A percentile compares a stretch with the other conserved stretches of the same genome.
Conservation (phyloP, 2,888 invertebrate species). For the Cylindroiulus punctatus region DNA sequence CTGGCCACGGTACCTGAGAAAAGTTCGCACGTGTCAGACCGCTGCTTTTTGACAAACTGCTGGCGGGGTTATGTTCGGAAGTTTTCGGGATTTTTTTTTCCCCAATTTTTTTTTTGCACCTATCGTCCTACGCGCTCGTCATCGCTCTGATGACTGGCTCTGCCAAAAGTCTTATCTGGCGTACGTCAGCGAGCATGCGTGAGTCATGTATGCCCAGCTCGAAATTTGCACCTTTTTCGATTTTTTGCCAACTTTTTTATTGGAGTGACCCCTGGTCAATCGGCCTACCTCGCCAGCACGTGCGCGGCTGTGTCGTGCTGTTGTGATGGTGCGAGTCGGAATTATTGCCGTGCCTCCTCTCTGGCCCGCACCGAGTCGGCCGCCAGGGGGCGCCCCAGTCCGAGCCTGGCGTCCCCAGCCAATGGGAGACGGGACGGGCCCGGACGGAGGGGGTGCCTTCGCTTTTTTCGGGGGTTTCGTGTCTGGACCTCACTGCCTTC, state of each 20-base stretch:
- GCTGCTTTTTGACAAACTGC: too few relatives aligned
- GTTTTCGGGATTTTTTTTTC: too few relatives aligned
- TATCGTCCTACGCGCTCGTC: too few relatives aligned
- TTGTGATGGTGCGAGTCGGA: neutral
- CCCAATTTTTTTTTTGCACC: too few relatives aligned
- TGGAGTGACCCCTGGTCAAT: conserved; percentile 2
- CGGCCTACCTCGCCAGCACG: neutral
- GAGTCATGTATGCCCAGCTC: neutral
- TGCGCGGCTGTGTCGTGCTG: neutral
- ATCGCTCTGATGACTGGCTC: too few relatives aligned
- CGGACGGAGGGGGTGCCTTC: neutral
- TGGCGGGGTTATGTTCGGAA: too few relatives aligned
- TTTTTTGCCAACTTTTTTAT: neutral
- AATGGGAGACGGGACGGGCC: conserved; percentile 31
- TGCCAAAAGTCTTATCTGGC: too few relatives aligned
- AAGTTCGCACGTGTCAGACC: too few relatives aligned
- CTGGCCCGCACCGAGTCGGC: neutral
- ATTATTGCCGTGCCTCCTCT: too few relatives aligned
- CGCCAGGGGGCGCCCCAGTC: neutral
- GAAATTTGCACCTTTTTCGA: neutral
- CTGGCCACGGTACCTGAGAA: too few relatives aligned
- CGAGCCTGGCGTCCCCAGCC: neutral
- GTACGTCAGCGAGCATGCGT: too few relatives aligned
- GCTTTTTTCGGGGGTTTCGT: conserved; percentile 34
- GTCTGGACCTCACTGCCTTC: conserved; percentile 22